These are phyloP conservation scores for Actias luna DNA, from an alignment of 2,888 invertebrate genomes.

Conservation along the genomic window DNA sequence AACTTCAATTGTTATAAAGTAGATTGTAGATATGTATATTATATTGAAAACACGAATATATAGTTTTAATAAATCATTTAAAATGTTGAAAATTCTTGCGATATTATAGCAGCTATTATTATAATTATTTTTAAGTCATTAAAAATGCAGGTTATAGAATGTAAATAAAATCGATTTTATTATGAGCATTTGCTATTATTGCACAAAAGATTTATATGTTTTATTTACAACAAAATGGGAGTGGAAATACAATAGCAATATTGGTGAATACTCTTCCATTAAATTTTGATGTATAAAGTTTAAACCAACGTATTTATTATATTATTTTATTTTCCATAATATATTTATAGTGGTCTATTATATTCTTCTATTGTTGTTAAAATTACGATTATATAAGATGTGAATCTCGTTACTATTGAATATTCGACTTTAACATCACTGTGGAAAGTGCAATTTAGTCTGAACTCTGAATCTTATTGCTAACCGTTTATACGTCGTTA, in stretches of 20 bases:
- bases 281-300: no score
- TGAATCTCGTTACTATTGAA: not conserved
- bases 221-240: not conserved
- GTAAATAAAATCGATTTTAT: not conserved
- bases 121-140: not conserved
- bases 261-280: no score
- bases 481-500: no score
- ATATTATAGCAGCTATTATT: constrained; percentile 5
- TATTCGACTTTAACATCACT: not conserved
- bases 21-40: not conserved
- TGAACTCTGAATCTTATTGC: not conserved
- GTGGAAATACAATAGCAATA: not conserved
- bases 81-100: not conserved
- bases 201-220: not conserved
- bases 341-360: not conserved
- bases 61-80: not conserved
- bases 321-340: no score
- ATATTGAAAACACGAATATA: not conserved
- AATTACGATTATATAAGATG: not conserved
- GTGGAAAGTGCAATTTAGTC: not conserved
- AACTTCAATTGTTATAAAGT: not conserved
- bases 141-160: not conserved
- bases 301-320: no score
- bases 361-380: not conserved
- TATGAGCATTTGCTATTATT: not conserved